A percentile compares a stretch with the other conserved stretches of the same genome.
Conservation (phyloP, 2,113 vertebrate genomes). For the Petrocephalus microphthalmus region DNA sequence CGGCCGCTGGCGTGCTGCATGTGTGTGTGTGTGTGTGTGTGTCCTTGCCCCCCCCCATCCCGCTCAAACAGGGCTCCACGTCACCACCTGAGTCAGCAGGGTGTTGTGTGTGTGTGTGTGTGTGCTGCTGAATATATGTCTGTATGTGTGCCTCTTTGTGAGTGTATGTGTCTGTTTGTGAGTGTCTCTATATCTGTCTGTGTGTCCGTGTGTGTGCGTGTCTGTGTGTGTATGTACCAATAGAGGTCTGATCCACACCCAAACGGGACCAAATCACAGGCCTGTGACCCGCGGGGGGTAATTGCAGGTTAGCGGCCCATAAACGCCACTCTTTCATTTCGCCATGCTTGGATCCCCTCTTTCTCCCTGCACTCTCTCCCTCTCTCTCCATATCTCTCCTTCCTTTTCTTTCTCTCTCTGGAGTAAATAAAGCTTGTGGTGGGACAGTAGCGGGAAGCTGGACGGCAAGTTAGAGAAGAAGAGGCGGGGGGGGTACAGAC, state of each 20-base stretch:
- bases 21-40: neutral
- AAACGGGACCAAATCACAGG: conserved; percentile 38
- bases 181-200: neutral
- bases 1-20: conserved; percentile 23
- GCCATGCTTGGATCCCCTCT: conserved; percentile 1
- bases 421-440: neutral
- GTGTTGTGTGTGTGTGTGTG: neutral
- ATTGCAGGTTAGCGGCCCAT: conserved; percentile 33
- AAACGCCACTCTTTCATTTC: conserved; percentile 34
- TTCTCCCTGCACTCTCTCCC: neutral
- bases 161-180: neutral
- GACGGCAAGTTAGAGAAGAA: neutral
- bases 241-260: conserved; percentile 30
- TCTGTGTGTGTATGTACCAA: conserved; percentile 7
- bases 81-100: neutral
- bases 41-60: neutral
- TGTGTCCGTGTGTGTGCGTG: neutral
- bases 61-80: neutral
- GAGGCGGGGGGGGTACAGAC: neutral
- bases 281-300: conserved; percentile 37
- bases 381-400: neutral
- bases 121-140: neutral
- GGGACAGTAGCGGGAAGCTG: neutral
- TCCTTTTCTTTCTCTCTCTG: neutral
- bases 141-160: conserved; percentile 11